Percentiles rank a stretch among this genome's conserved stretches.
Conservation (phyloP, 1,140 invertebrate genomes). For the Gerris buenoi region DNA sequence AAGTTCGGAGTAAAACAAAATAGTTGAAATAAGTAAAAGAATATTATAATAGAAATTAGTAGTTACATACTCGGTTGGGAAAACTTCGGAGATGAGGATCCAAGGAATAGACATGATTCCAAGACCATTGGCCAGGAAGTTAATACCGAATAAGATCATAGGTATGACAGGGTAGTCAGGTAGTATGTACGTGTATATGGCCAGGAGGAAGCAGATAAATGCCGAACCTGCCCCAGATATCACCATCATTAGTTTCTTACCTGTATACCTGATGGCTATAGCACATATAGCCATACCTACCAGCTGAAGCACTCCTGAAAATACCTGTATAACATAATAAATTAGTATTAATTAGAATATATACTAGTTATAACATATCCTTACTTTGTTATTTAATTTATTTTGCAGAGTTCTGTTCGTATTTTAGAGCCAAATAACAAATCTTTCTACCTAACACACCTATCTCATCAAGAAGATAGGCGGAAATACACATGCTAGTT, state of each 20-base stretch:
- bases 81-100: slow-evolving; percentile 22
- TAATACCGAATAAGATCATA: slow-evolving; percentile 13
- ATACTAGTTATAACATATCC: too few relatives aligned
- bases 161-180: slow-evolving; percentile 13
- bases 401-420: too few relatives aligned
- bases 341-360: too few relatives aligned
- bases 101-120: slow-evolving; percentile 22
- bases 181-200: background rate
- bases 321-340: too few relatives aligned
- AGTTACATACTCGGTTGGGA: slow-evolving; percentile 21
- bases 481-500: too few relatives aligned
- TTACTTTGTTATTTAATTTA: too few relatives aligned
- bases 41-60: too few relatives aligned
- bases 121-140: slow-evolving; percentile 18
- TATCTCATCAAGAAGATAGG: too few relatives aligned
- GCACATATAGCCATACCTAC: background rate
- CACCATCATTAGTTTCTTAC: background rate
- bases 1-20: too few relatives aligned
- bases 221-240: background rate
- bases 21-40: too few relatives aligned
- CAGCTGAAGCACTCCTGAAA: background rate
- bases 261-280: background rate
- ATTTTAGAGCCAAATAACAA: too few relatives aligned
- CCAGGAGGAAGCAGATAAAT: background rate
- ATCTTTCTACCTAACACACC: too few relatives aligned